Base-by-base conservation (phyloP, 1,140 invertebrate genomes). In the Drosophila arizonae region DNA sequence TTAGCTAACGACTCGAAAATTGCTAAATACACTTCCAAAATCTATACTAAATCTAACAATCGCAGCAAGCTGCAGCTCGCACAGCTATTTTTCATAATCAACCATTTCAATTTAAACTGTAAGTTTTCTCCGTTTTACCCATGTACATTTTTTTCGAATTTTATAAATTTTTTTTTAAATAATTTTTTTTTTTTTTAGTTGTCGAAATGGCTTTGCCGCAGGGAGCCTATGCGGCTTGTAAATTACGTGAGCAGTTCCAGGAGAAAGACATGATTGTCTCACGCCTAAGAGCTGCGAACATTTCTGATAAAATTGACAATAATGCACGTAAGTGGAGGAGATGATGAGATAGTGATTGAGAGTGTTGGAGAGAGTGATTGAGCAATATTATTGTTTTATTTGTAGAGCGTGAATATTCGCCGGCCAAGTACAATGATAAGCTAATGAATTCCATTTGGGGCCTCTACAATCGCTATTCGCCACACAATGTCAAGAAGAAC, bases 391-490 rank as follows among this genome's bases (percentile, higher is more conserved):
- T 54, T 15, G 17, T 13, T 13, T 51, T 28, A 13, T 52, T n/a
- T 30, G 6, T 60, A 94, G 93, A 91, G 33, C 79, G 90, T 54
- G 93, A 94, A 71, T 88, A 93, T 43, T 92, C 93, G 4, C 95
- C 95, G 1, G 89, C 94, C 39, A 95, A 96, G 79, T 97, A 97
- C 91, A 97, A 95, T 91, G 95, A 95, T 90, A 97, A 97, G 89
- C 84, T 97, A 77, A 97, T 97, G 96, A 97, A 97, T 90, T 96
- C 95, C 87, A 97, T 97, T 90, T 97, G 96, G 96, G 96, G 96
- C 9, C 92, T 95, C 56, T 97, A 97, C 93, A 97, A 97, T 90
- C 94, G 95, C 48, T 96, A 96, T 86, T 96, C 96, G 1, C 95
- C 96, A 2, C 96, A 97, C 82, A 97, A 97, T 90, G 95, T 97